Evolutionary conservation across 2,113 vertebrate species (phyloP), one percentile per base, ranked within the genome.

Genomic region (Dicerorhinus sumatrensis): DNA sequence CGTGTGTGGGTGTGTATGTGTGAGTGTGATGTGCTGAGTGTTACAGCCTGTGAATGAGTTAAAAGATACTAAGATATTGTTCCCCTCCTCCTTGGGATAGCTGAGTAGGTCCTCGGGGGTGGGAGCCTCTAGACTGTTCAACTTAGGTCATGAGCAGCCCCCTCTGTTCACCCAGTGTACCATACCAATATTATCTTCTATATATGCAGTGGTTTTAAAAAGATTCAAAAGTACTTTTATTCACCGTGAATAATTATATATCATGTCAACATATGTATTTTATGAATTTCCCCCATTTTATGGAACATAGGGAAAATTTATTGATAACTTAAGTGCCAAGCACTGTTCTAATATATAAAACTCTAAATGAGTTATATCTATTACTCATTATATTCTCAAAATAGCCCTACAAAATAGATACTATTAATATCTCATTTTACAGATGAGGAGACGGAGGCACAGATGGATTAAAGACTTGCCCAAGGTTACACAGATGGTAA

Each of bases 321-420:
- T 62, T 81, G 27, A 94, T 80, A 92, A 73, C 8, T 42, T 21
- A 75, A 94, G 54, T 70, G 54, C 23, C 33, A 69, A 82, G 10
- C 31, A 92, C 5, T 94, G 27, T 51, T 79, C n/a, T 70, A 70
- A 87, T n/a, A 18, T 33, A 77, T 51, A 72, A 58, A 82, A 84
- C 21, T 69, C 51, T 77, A 63, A 46, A 12, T 63, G 62, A 87
- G 20, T 84, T 73, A 27, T 62, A 54, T 76, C 13, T 95, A 3
- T 56, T 89, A 56, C 36, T 90, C 39, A 93, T 70, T 80, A 20
- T 81, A 82, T 21, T 67, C 65, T 93, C 58, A 86, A 81, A 95
- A 75, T 80, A 80, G 69, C 8, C 23, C 18, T 92, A 46, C 14
- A 58, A 36, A 89, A 39, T 42, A 3, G 8, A 1, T 33, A 65